Evolutionary conservation across 1,140 invertebrate genomes (phyloP).

Genomic region (Papilio aristodemus): DNA sequence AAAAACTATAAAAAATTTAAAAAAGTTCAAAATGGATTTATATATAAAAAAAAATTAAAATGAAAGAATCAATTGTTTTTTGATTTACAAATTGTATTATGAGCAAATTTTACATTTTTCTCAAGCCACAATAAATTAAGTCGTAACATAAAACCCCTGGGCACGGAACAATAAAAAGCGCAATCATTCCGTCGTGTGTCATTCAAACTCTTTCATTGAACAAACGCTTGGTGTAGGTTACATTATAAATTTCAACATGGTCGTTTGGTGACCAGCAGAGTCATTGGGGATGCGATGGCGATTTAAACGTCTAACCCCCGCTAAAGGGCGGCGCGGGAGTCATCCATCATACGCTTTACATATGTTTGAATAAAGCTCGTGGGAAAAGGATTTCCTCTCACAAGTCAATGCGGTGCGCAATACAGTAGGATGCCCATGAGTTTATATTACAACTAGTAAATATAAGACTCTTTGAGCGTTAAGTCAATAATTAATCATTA

Average conservation of each 20-base stretch:
- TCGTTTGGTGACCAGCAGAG: slow-evolving; percentile 72
- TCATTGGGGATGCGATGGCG: slow-evolving; percentile 70
- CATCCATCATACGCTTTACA: slow-evolving; percentile 79
- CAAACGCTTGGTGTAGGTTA: slow-evolving; percentile 63
- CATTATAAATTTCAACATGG: slow-evolving; percentile 75
- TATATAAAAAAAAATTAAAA: too few species aligned
- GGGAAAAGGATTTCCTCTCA: slow-evolving; percentile 80
- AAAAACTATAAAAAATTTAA: too few species aligned
- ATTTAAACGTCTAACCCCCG: slow-evolving; percentile 74
- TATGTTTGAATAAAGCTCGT: slow-evolving; percentile 81
- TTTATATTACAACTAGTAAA: slow-evolving; percentile 28
- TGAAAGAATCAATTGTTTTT: too few species aligned
- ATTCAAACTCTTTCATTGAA: slow-evolving; percentile 67
- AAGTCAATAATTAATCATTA: too few species aligned
- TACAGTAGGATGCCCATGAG: slow-evolving; percentile 56
- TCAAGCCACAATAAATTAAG: slow-evolving; percentile 39
- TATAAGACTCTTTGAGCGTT: too few species aligned
- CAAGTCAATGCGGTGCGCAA: slow-evolving; percentile 69
- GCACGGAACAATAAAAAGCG: slow-evolving; percentile 63
- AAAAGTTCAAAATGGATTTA: too few species aligned
- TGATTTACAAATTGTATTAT: too few species aligned
- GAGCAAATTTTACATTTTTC: slow-evolving; percentile 33
- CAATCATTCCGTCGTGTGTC: slow-evolving; percentile 71
- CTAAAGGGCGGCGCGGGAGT: slow-evolving; percentile 60
- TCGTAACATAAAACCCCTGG: slow-evolving; percentile 55